Evolutionary conservation across 2,888 invertebrate species (phyloP), one percentile per base, ranked within the genome.

Genomic region (Melanostoma scalare): DNA sequence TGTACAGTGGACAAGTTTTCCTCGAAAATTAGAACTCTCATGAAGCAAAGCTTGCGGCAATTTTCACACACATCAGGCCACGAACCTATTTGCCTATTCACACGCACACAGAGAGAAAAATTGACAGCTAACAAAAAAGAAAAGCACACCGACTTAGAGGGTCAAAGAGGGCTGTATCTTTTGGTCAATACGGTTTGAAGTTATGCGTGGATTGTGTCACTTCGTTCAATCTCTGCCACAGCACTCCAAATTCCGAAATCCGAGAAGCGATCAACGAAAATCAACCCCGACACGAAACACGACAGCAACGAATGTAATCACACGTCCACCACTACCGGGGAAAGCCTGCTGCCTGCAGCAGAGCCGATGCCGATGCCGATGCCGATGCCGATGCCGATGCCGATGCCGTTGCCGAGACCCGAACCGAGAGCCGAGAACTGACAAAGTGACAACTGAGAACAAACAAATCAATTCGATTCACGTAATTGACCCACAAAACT

Each of bases 401-500:
- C 44, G 38, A 40, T 42, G 36, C 38, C 46, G 38, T 10, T 10
- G 30, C 52, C 33, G 31, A 3, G 35, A 20, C 31, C 33, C n/a
- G 31, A 35, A 36, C 63, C 63, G n/a, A 50, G 36, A 61, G 3
- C 38, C 50, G 50, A 63, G 63, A 38, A 40, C n/a, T 31, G 50
- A 63, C 48, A 50, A 63, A 50, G 63, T 50, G 31, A 48, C 63
- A 63, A 63, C 20, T 20, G n/a, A 36, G n/a, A 63, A 40, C 36
- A 31, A 48, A 79, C 79, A 79, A 79, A 74, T 74, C 74, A 74
- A 74, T 74, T 74, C 79, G 68, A 63, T 77, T 78, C 82, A 78
- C 73, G 73, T 78, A 82, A 82, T 78, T 78, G 82, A 78, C 73
- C 82, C 82, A 82, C 74, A 82, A 80, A 80, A 58, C 60, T 82